Evolutionary conservation across 2,113 vertebrate species (phyloP).

Genomic region (Sylvilagus bachmani): DNA sequence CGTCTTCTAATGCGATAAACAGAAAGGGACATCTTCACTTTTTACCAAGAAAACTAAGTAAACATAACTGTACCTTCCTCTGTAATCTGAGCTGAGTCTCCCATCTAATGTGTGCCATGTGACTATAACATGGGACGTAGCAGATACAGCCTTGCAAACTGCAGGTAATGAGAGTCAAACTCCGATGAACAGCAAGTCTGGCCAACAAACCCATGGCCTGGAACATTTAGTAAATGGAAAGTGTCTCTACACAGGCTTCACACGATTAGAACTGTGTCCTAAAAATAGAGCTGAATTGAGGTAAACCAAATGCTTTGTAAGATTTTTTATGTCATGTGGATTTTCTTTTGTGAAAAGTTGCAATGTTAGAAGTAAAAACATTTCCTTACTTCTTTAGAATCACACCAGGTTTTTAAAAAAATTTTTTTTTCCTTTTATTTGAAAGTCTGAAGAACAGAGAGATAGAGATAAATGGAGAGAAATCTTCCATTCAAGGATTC

Average conservation of each 20-base stretch:
- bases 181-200: background rate
- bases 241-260: background rate
- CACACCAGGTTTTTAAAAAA: background rate
- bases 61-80: background rate
- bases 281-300: background rate
- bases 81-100: constrained; percentile 45
- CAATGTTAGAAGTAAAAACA: background rate
- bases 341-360: background rate
- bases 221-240: background rate
- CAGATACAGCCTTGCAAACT: constrained; percentile 22
- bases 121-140: background rate
- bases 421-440: background rate
- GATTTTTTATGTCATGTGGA: background rate
- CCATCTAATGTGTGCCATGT: background rate
- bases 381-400: background rate
- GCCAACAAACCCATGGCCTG: background rate
- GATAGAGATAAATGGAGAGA: too few relatives aligned
- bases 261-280: background rate
- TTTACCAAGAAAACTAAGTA: constrained; percentile 62
- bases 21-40: constrained; percentile 63
- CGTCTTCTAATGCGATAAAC: constrained; percentile 50
- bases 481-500: too few relatives aligned
- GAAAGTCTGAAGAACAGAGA: too few relatives aligned
- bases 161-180: background rate
- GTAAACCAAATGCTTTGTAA: background rate